phyloP scores from a whole-genome alignment of 2,888 invertebrate species.

The Corbicula japonica region DNA sequence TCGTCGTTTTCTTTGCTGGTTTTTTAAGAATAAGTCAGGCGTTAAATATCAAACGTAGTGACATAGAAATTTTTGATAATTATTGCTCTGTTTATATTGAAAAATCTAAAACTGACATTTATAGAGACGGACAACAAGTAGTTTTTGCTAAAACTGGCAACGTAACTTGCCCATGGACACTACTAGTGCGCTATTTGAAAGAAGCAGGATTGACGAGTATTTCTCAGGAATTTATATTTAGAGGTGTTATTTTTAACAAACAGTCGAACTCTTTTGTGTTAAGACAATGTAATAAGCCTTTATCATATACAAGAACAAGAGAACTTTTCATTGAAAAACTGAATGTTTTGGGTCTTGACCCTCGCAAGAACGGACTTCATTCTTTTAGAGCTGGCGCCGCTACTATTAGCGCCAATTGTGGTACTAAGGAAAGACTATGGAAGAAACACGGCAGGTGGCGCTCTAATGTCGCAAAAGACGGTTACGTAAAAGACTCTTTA shows the following conservation, averaged over 20 bases:
- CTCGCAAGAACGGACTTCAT: too few species aligned
- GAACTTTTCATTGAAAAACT: too few species aligned
- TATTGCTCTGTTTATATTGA: neutral
- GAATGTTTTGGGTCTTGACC: too few species aligned
- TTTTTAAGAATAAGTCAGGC: slow-evolving; percentile 15
- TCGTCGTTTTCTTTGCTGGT: slow-evolving; percentile 8
- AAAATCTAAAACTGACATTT: slow-evolving; percentile 5
- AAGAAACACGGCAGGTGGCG: too few species aligned
- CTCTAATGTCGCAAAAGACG: too few species aligned
- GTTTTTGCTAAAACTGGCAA: neutral
- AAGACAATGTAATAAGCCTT: neutral
- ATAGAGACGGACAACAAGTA: neutral
- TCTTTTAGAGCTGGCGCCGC: too few species aligned
- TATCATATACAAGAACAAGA: slow-evolving; percentile 11
- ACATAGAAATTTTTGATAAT: slow-evolving; percentile 1
- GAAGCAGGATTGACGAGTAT: neutral
- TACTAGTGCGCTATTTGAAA: slow-evolving; percentile 2
- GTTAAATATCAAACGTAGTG: neutral
- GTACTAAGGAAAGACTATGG: too few species aligned
- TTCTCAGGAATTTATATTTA: slow-evolving; percentile 5
- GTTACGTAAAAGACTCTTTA: too few species aligned
- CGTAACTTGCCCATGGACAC: neutral
- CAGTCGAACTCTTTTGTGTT: neutral
- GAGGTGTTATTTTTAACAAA: neutral
- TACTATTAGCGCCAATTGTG: too few species aligned